Base-by-base conservation (phyloP, 2,797 vertebrate species). In the Acipenser oxyrinchus region DNA sequence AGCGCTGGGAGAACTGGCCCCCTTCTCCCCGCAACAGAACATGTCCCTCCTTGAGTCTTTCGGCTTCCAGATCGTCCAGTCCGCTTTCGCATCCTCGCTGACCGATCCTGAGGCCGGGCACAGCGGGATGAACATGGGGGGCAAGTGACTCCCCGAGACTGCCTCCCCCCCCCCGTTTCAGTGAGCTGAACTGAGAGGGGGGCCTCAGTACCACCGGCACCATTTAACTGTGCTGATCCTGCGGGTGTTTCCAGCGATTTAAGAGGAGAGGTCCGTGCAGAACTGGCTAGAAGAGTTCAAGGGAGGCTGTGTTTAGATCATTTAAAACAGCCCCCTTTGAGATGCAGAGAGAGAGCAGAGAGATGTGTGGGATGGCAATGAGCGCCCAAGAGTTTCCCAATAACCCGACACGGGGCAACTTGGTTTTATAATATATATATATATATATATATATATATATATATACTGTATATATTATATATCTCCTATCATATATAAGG, bases 41-140 rank as follows among this genome's bases (percentile, higher is more conserved):
- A 99, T 99, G 97, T 99, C 97, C 70, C 91, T 99, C 68, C 91
- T 99, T 0, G 97, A 99, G 85, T 99, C 97, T 0, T 99, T 99
- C 67, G 97, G 97, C 75, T 99, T 99, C 85, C 96, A 99, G 90
- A 98, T 99, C 72, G 97, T 99, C 71, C 97, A 99, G 86, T 99
- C 96, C 6, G 97, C 97, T 0, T 99, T 99, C 71, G 97, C 95
- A 2, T 98, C 97, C 1, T 98, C 97, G 6, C 84, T 99, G 62
- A 95, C 95, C 73, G 95, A 98, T 71, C 88, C 95, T 3, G 95
- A 98, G 74, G 93, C 90, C 8, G 93, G 95, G 83, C 93, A 93
- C 77, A 95, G 94, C 72, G 90, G 93, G 65, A 87, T 98, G 68
- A 93, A 94, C 79, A 91, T 93, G 62, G 95, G 94, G 72, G 93